Evolutionary conservation across 2,113 vertebrate genomes (phyloP).

Genomic region (Cheirogaleus medius): DNA sequence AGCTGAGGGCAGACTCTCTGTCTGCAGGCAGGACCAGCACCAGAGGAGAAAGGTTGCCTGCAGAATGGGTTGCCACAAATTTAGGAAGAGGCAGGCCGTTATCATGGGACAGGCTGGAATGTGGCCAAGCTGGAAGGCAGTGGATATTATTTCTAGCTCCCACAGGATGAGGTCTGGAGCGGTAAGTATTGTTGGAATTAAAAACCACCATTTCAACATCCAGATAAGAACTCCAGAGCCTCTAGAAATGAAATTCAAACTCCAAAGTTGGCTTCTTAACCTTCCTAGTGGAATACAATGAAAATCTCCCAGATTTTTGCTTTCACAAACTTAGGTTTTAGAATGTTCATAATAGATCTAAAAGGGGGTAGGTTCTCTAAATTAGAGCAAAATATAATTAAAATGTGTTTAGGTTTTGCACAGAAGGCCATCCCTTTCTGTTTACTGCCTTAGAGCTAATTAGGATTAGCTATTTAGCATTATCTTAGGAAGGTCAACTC

Average conservation of each 20-base stretch:
- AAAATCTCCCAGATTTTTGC: not conserved
- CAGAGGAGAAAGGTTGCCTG: not conserved
- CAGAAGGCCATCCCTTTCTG: not conserved
- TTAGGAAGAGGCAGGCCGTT: not conserved
- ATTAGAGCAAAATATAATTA: not conserved
- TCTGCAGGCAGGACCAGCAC: not conserved
- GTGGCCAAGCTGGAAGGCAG: conserved; percentile 9
- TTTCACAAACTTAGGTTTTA: not conserved
- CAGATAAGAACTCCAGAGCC: conserved; percentile 22
- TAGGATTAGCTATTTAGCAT: not conserved
- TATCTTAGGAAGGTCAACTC: not conserved
- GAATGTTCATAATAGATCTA: not conserved
- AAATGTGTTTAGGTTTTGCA: not conserved
- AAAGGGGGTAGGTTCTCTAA: conserved; percentile 57
- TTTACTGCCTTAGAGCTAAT: not conserved
- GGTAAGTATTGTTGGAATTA: conserved; percentile 26
- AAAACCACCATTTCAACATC: conserved; percentile 21
- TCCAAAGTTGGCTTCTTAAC: not conserved
- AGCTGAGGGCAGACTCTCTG: not conserved
- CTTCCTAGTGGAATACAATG: not conserved
- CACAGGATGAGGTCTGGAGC: conserved; percentile 29
- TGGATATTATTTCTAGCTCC: conserved; percentile 40
- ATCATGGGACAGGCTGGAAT: not conserved
- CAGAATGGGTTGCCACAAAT: not conserved
- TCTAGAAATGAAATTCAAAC: conserved; percentile 3